phyloP scores from a whole-genome alignment of 2,113 vertebrate genomes.

The Rhabdomys dilectus region DNA sequence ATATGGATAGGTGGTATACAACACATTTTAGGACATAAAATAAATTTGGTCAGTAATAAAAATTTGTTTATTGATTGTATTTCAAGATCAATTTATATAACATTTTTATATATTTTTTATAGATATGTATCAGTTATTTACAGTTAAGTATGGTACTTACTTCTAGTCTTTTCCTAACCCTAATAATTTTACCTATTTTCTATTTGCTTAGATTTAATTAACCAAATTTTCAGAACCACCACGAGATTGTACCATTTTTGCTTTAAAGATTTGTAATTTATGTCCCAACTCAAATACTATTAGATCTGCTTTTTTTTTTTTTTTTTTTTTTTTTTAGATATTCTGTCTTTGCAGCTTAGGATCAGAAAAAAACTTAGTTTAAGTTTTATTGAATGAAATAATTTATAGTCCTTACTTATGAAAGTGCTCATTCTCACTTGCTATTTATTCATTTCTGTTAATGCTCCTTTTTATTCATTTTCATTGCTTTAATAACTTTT shows the following conservation, averaged over 20 bases:
- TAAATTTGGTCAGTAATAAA: background rate
- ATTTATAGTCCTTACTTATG: background rate
- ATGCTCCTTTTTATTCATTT: background rate
- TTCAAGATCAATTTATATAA: background rate
- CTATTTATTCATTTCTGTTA: background rate
- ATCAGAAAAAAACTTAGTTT: background rate
- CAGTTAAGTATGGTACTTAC: background rate
- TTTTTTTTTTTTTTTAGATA: background rate
- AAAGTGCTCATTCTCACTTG: background rate
- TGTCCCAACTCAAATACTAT: background rate
- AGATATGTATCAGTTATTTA: background rate
- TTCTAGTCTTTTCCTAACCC: background rate
- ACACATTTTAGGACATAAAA: background rate
- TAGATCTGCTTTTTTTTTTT: background rate
- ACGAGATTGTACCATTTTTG: background rate
- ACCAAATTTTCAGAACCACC: background rate
- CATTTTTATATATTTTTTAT: background rate
- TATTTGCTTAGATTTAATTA: background rate
- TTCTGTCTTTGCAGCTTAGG: background rate
- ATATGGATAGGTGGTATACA: background rate
- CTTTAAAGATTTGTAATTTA: background rate
- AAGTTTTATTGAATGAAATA: background rate
- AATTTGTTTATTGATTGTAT: background rate
- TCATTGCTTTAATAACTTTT: background rate
- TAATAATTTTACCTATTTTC: background rate